Conservation (phyloP, 2,797 vertebrate species). For the Anabas testudineus region DNA sequence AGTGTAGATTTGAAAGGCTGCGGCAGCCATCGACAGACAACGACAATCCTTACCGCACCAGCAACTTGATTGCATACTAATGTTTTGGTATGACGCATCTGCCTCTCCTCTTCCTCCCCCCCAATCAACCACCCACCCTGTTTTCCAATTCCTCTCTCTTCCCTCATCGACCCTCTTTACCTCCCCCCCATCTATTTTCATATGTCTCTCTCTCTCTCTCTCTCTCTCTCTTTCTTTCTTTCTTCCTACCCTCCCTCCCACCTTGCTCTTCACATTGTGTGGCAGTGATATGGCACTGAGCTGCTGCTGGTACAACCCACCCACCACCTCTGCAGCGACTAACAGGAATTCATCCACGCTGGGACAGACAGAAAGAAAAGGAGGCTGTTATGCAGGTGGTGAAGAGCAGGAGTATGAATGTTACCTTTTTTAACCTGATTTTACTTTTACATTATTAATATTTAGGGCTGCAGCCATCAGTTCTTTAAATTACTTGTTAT, state of each 20-base stretch:
- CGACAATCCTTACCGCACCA: conserved; percentile 55
- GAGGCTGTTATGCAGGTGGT: not conserved
- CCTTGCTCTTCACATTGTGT: conserved; percentile 56
- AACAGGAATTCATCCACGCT: conserved; percentile 34
- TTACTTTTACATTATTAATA: no score
- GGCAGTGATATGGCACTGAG: conserved; percentile 61
- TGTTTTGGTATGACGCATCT: conserved; percentile 66
- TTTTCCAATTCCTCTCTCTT: conserved; percentile 23
- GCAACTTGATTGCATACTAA: conserved; percentile 74
- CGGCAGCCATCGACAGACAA: conserved; percentile 57
- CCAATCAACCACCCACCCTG: conserved; percentile 38
- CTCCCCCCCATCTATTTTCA: conserved; percentile 54
- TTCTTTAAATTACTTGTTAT: no score
- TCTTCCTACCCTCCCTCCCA: conserved; percentile 42
- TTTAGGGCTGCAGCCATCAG: no score
- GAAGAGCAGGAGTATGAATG: not conserved
- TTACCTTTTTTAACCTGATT: no score
- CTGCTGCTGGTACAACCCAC: conserved; percentile 53
- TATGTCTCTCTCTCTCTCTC: conserved; percentile 39
- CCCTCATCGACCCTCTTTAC: not conserved
- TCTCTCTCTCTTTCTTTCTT: conserved; percentile 40
- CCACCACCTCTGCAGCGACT: conserved; percentile 57
- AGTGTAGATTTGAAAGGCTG: conserved; percentile 54
- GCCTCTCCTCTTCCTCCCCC: conserved; percentile 19
- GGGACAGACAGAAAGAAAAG: not conserved